Conservation (phyloP, 2,888 invertebrate species). For the Pseudanteris insignis region DNA sequence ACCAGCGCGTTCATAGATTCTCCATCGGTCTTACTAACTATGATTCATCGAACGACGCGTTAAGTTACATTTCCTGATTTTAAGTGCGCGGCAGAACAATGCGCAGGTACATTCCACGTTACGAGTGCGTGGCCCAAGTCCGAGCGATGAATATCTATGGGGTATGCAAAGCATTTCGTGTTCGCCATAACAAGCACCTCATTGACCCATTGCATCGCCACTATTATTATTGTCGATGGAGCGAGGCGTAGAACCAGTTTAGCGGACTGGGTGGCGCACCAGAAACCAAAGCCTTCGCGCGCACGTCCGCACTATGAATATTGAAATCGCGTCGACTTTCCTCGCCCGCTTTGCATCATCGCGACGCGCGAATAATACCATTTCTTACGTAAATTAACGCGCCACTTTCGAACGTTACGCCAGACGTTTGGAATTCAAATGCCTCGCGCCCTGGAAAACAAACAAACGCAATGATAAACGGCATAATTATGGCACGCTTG, state of each 20-base stretch:
- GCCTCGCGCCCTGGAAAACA: not conserved
- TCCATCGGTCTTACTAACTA: no score
- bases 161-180: constrained; percentile 64
- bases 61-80: constrained; percentile 43
- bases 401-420: constrained; percentile 26
- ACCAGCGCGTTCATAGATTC: no score
- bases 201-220: constrained; percentile 61
- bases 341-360: constrained; percentile 25
- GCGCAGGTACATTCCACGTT: constrained; percentile 41
- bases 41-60: constrained; percentile 31
- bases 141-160: constrained; percentile 62
- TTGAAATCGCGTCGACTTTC: constrained; percentile 38
- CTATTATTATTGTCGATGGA: constrained; percentile 57
- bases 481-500: no score
- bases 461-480: not conserved
- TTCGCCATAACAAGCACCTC: constrained; percentile 64
- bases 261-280: constrained; percentile 54
- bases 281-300: constrained; percentile 20
- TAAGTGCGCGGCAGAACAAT: constrained; percentile 31
- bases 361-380: constrained; percentile 9
- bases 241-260: constrained; percentile 56
- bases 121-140: constrained; percentile 38
- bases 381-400: constrained; percentile 27
- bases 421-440: no score
- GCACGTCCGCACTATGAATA: constrained; percentile 24